Conservation (phyloP, 2,888 invertebrate genomes). For the Caenorhabditis wallacei region DNA sequence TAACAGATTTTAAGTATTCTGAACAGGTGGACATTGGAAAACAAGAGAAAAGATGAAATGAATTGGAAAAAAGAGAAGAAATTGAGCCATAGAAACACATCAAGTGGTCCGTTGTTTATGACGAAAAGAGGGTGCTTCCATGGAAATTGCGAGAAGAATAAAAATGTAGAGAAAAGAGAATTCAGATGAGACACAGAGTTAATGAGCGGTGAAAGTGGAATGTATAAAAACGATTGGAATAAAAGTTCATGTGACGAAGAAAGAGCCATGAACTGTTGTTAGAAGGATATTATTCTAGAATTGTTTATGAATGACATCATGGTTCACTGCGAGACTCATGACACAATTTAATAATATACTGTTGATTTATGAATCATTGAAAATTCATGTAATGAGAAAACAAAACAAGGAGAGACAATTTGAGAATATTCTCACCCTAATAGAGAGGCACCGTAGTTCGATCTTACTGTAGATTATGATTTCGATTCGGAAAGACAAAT, state of each 20-base stretch:
- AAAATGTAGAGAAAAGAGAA: neutral
- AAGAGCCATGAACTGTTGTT: neutral
- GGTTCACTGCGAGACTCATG: neutral
- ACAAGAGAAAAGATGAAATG: conserved; percentile 3
- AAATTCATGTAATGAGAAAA: no score
- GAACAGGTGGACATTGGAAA: conserved; percentile 20
- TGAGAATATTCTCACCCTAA: no score
- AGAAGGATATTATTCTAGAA: neutral
- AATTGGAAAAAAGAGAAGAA: conserved; percentile 2
- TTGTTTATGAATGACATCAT: neutral
- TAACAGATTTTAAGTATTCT: conserved; percentile 43
- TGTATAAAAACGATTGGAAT: neutral
- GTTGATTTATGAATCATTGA: neutral
- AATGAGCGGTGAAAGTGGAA: conserved; percentile 29
- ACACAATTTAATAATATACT: no score
- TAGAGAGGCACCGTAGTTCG: no score
- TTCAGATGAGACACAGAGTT: conserved; percentile 25
- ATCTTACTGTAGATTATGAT: no score
- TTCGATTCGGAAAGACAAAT: no score
- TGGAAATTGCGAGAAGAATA: conserved; percentile 41
- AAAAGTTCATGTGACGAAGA: neutral
- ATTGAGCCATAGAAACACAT: neutral
- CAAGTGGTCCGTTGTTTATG: conserved; percentile 34
- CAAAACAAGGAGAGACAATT: no score
- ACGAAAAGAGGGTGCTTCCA: conserved; percentile 11